Percentiles rank a stretch among this genome's conserved stretches.
phyloP scores from a whole-genome alignment of 1,140 invertebrate genomes.

The Papilio polyxenes region DNA sequence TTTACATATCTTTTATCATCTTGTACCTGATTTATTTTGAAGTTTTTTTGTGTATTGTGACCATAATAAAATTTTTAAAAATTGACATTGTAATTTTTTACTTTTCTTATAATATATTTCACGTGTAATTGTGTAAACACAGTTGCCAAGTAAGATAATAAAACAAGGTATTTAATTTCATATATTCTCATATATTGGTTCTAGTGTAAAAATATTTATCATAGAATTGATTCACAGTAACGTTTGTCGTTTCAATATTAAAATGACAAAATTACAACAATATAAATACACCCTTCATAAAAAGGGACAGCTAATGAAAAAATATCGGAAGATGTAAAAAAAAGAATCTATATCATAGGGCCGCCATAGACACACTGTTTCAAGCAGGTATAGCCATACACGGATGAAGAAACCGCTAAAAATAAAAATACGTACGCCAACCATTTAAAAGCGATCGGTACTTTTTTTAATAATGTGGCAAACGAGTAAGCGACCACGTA shows the following conservation, averaged over 20 bases:
- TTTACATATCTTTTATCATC: conserved; percentile 27
- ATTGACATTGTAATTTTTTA: neutral
- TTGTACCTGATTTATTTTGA: conserved; percentile 32
- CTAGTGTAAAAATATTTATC: conserved; percentile 51
- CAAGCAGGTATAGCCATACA: neutral
- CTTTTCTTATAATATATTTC: neutral
- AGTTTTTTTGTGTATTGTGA: conserved; percentile 21
- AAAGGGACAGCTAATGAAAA: neutral
- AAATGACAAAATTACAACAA: conserved; percentile 67
- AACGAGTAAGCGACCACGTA: too few species aligned
- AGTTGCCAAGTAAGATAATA: neutral
- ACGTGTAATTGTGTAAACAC: too few species aligned
- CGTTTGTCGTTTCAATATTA: conserved; percentile 72
- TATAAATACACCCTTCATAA: neutral
- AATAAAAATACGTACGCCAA: neutral
- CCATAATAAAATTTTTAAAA: neutral
- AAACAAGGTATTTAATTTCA: conserved; percentile 33
- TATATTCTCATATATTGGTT: conserved; percentile 48
- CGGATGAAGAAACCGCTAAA: neutral
- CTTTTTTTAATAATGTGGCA: too few species aligned
- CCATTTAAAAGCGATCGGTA: neutral
- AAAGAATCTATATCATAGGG: conserved; percentile 36
- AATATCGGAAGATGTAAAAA: conserved; percentile 28
- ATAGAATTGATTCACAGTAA: conserved; percentile 51
- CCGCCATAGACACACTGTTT: neutral